Conservation (phyloP, 2,113 vertebrate genomes). For the Chloropsis hardwickii region DNA sequence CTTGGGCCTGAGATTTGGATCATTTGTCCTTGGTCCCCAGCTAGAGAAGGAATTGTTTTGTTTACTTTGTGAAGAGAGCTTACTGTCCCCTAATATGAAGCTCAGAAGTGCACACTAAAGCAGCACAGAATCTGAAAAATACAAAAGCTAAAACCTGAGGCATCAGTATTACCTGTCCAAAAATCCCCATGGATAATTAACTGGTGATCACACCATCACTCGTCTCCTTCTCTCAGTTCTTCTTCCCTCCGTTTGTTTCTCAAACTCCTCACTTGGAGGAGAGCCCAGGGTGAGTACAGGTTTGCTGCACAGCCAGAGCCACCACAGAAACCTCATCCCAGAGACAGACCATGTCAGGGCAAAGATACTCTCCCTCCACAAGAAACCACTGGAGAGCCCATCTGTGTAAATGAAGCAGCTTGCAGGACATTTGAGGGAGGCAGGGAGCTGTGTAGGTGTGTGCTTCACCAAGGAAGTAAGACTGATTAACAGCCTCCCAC, state of each 20-base stretch:
- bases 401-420: neutral
- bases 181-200: neutral
- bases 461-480: neutral
- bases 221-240: neutral
- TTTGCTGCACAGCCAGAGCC: neutral
- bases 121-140: neutral
- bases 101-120: neutral
- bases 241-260: neutral
- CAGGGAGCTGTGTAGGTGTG: neutral
- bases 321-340: neutral
- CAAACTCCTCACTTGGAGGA: neutral
- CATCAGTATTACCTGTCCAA: neutral
- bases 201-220: neutral
- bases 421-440: neutral
- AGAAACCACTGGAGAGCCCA: neutral
- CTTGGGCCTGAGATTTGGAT: neutral
- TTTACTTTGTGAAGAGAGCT: neutral
- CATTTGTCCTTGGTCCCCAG: neutral
- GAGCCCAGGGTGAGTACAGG: neutral
- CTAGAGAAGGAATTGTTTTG: neutral
- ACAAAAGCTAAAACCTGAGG: neutral
- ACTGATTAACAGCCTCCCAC: neutral
- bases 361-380: neutral
- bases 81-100: neutral
- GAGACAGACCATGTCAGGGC: neutral